Conservation (phyloP, 2,888 invertebrate genomes). For the Allophyes oxyacanthae region DNA sequence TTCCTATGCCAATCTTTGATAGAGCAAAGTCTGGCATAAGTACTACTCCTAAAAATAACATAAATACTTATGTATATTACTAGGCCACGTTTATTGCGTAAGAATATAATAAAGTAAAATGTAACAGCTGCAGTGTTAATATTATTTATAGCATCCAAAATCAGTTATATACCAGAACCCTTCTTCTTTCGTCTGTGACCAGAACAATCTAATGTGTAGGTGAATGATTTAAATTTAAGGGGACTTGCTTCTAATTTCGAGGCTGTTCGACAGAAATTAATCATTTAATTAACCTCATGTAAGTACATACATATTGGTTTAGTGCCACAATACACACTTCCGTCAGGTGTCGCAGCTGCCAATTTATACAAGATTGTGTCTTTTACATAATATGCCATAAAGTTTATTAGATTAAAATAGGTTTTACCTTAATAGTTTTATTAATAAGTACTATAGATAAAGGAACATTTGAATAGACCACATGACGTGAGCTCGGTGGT, state of each 20-base stretch:
- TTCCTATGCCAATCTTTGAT: background rate
- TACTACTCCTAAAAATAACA: background rate
- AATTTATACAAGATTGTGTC: constrained; percentile 49
- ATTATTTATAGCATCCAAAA: constrained; percentile 19
- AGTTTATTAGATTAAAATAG: constrained; percentile 50
- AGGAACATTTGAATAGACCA: constrained; percentile 46
- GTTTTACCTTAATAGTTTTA: constrained; percentile 26
- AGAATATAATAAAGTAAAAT: constrained; percentile 12
- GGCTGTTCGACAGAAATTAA: constrained; percentile 31
- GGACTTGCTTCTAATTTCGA: constrained; percentile 15
- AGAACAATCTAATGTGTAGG: constrained; percentile 30
- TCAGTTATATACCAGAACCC: constrained; percentile 2
- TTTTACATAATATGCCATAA: constrained; percentile 50
- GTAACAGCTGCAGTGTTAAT: constrained; percentile 11
- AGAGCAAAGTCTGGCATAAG: background rate
- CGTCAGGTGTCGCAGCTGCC: constrained; percentile 39
- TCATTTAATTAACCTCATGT: constrained; percentile 47
- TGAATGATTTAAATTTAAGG: constrained; percentile 26
- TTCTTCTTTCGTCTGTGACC: no score
- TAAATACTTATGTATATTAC: background rate
- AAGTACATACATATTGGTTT: constrained; percentile 46
- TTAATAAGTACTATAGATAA: constrained; percentile 42
- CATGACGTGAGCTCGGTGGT: constrained; percentile 22
- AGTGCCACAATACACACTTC: constrained; percentile 31
- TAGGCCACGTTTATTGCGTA: constrained; percentile 2